These are phyloP conservation scores for Vulpes vulpes DNA, from an alignment of 2,113 vertebrate genomes.

Conservation along the genomic window DNA sequence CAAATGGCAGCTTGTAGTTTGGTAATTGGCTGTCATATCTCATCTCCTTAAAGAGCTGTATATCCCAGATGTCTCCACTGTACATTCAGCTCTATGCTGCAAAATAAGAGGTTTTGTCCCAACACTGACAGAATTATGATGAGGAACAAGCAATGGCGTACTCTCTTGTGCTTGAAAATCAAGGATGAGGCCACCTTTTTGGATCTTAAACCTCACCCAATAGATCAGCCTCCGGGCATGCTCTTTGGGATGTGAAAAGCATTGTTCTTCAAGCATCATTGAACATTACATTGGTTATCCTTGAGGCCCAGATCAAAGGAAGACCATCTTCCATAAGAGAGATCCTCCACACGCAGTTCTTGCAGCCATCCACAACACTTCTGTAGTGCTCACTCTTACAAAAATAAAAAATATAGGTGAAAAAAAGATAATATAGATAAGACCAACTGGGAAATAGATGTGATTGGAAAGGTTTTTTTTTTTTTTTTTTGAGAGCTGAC, in stretches of 20 bases:
- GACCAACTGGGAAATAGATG: constrained; percentile 64
- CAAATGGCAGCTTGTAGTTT: not conserved
- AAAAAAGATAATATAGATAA: constrained; percentile 8
- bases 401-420: not conserved
- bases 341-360: not conserved
- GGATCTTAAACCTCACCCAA: not conserved
- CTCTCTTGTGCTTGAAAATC: not conserved
- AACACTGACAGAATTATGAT: not conserved
- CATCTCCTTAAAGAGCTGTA: not conserved
- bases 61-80: not conserved
- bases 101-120: constrained; percentile 18
- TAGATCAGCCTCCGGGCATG: not conserved
- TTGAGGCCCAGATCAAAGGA: not conserved
- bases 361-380: not conserved
- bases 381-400: not conserved
- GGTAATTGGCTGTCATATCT: not conserved
- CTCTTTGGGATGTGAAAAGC: not conserved
- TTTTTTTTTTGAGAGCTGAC: constrained; percentile 1
- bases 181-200: not conserved
- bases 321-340: not conserved
- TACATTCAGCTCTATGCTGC: not conserved
- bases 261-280: not conserved
- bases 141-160: not conserved
- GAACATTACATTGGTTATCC: not conserved
- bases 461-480: not conserved